Evolutionary conservation across 2,888 invertebrate genomes (phyloP).

Genomic region (Tiliacea aurago): DNA sequence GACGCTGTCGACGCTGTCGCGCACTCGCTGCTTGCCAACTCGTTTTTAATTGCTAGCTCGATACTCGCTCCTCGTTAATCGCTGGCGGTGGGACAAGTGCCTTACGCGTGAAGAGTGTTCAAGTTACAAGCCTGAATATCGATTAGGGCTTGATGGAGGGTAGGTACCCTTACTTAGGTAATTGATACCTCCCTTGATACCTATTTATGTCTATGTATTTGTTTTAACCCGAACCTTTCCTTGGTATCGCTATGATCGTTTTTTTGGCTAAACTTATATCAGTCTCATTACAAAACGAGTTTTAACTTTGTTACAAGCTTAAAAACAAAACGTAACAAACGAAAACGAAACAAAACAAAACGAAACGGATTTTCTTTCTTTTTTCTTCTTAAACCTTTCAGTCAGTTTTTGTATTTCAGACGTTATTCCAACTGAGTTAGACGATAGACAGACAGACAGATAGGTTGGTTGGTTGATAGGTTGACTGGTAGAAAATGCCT

Average conservation of each 20-base stretch:
- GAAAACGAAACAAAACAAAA: too few relatives aligned
- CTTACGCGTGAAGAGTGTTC: conserved; percentile 12
- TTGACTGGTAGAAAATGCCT: too few relatives aligned
- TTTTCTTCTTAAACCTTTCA: too few relatives aligned
- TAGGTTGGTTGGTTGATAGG: too few relatives aligned
- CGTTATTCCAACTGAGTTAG: not conserved
- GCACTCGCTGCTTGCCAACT: not conserved
- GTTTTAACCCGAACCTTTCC: conserved; percentile 2
- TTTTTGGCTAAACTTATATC: not conserved
- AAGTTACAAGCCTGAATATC: conserved; percentile 32
- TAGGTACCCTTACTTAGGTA: conserved; percentile 43
- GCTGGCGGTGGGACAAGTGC: not conserved
- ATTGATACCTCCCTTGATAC: conserved; percentile 31
- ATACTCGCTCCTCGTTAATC: not conserved
- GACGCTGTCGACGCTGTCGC: not conserved
- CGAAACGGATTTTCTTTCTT: too few relatives aligned
- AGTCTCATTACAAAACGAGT: not conserved
- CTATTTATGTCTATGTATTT: conserved; percentile 12
- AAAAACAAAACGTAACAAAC: too few relatives aligned
- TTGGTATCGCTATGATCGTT: not conserved
- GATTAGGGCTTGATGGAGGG: conserved; percentile 16
- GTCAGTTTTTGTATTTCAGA: not conserved
- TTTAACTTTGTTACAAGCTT: not conserved
- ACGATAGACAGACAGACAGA: too few relatives aligned
- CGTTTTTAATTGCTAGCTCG: not conserved